These are phyloP conservation scores for Caenorhabditis sp. DNA, from an alignment of 2,888 invertebrate genomes.

Conservation along the genomic window DNA sequence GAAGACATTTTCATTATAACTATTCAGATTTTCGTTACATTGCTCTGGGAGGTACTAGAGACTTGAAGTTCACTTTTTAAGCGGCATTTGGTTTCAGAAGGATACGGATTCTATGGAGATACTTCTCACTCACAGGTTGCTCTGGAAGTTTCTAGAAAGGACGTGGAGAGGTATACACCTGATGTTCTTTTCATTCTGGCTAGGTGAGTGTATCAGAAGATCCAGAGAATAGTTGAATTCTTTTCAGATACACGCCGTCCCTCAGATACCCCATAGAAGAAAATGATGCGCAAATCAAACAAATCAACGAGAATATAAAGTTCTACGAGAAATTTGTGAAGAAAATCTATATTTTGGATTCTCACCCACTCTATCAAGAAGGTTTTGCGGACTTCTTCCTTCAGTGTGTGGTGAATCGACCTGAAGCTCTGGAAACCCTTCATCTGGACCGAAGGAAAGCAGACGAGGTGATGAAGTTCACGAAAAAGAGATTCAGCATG, in stretches of 20 bases:
- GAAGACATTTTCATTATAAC: conserved; percentile 21
- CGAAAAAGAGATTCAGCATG: neutral
- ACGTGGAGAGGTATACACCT: conserved; percentile 1
- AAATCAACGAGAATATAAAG: conserved; percentile 10
- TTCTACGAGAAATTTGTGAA: conserved; percentile 19
- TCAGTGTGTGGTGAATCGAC: neutral
- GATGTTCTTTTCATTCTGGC: conserved; percentile 10
- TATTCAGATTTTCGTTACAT: conserved; percentile 30
- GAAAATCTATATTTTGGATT: conserved; percentile 23
- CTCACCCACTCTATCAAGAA: neutral
- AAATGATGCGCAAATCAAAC: neutral
- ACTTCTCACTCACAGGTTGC: neutral
- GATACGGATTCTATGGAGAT: conserved; percentile 2
- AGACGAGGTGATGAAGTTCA: conserved; percentile 14
- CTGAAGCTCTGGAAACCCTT: conserved; percentile 12
- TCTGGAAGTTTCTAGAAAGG: neutral
- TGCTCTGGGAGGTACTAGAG: conserved; percentile 15
- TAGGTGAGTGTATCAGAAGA: neutral
- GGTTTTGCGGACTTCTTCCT: conserved; percentile 7
- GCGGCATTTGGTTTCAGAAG: neutral
- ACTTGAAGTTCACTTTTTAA: neutral
- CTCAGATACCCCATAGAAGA: neutral
- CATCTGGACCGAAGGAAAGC: conserved; percentile 24
- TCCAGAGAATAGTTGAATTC: neutral
- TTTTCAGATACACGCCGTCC: neutral